Evolutionary conservation across 2,113 vertebrate genomes (phyloP), one percentile per base, ranked within the genome.

Genomic region (Elephas maximus): DNA sequence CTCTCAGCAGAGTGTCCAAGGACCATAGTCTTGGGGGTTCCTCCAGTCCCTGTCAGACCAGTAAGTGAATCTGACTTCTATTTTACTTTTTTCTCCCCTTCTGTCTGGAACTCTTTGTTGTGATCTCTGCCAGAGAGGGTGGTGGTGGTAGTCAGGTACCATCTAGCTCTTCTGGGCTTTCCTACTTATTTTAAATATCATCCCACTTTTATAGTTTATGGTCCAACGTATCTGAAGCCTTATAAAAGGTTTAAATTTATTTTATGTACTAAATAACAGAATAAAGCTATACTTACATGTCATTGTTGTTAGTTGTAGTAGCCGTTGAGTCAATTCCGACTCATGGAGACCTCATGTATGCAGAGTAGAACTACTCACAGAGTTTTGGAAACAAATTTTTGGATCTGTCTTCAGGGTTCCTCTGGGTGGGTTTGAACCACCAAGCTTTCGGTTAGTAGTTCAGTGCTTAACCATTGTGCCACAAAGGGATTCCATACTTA

Each of bases 211-310:
- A 57, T 0, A 65, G 12, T 8, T 85, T 81, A 21, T 21, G 11
- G 0, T 53, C n/a, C 4, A 67, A 24, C 21, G 37, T 86, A 45
- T 69, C 89, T 89, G 3, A 60, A 2, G 10, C 79, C 18, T 33
- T 82, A 57, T 74, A 79, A 77, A 76, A 92, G 12, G 14, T 83
- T 91, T 80, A 73, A 77, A 44, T 91, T 85, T 69, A 62, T 62
- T 30, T 85, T 80, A 48, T 48, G 81, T 18, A 30, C 11, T 88
- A 81, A 79, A 28, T 63, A 37, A 48, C 33, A 76, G 1, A 30
- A 2, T 62, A 73, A 1, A 37, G 14, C 53, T 57, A 88, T 17
- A 74, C 41, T 33, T 41, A 87, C 2, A 76, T 82, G 14, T 69
- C 30, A 24, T 69, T 69, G 7, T 71, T 71, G 12, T 33, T 71